Conservation (phyloP, 2,113 vertebrate genomes). For the Hiodon tergisus region DNA sequence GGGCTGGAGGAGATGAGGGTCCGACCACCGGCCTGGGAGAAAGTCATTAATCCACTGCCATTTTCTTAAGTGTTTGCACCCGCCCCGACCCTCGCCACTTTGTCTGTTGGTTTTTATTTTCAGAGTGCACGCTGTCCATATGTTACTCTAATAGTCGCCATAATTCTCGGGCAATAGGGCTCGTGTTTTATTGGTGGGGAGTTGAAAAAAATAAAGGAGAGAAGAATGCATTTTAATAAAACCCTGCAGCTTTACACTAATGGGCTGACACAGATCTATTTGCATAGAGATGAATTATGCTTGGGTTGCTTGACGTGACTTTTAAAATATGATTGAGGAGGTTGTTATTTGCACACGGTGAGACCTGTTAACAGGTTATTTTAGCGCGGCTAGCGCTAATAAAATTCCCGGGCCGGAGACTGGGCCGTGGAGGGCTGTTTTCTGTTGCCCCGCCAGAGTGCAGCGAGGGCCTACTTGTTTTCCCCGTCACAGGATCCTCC, state of each 20-base stretch:
- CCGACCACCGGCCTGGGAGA: constrained; percentile 44
- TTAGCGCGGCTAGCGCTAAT: constrained; percentile 63
- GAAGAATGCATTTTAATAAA: constrained; percentile 88
- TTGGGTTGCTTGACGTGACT: constrained; percentile 76
- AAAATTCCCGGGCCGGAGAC: constrained; percentile 62
- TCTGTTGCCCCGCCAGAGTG: constrained; percentile 49
- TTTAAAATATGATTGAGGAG: constrained; percentile 93
- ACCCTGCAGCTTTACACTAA: constrained; percentile 77
- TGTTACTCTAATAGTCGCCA: constrained; percentile 91
- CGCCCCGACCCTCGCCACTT: constrained; percentile 80
- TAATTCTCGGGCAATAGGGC: constrained; percentile 88
- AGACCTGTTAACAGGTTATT: constrained; percentile 71
- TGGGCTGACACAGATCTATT: constrained; percentile 84
- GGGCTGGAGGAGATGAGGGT: constrained; percentile 21
- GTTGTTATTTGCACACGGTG: constrained; percentile 79
- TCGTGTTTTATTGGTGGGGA: constrained; percentile 83
- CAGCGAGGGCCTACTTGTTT: constrained; percentile 58
- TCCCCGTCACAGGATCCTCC: constrained; percentile 46
- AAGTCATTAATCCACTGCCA: constrained; percentile 78
- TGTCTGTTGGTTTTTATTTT: constrained; percentile 94
- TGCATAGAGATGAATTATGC: constrained; percentile 94
- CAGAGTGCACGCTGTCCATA: constrained; percentile 87
- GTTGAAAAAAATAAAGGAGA: constrained; percentile 52
- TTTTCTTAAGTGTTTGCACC: constrained; percentile 91
- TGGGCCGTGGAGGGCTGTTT: constrained; percentile 48